These are phyloP conservation scores for Hydrozoanthus tunicans DNA, from an alignment of 64 coral and sea anemone genomes.

Conservation along the genomic window DNA sequence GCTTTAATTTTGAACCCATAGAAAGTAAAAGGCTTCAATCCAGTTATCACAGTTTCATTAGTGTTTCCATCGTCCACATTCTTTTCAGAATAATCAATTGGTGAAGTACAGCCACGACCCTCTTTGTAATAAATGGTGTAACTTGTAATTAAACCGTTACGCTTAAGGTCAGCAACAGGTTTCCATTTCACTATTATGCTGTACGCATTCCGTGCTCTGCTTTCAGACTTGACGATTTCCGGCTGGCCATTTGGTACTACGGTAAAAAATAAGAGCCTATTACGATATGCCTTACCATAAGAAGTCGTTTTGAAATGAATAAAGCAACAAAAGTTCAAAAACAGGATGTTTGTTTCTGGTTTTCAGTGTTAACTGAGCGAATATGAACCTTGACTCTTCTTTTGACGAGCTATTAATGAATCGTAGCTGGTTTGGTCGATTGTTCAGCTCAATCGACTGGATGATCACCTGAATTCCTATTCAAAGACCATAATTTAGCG, in stretches of 20 bases:
- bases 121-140: constrained; percentile 33
- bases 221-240: background rate
- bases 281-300: background rate
- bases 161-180: background rate
- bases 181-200: background rate
- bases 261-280: background rate
- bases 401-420: no score
- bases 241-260: constrained; percentile 36
- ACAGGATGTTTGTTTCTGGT: no score
- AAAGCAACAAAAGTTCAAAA: no score
- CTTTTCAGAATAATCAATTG: background rate
- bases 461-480: no score
- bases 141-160: constrained; percentile 20
- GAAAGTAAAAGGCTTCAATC: no score
- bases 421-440: no score
- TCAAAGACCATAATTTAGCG: no score
- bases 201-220: background rate
- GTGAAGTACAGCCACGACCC: background rate
- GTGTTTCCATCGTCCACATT: background rate
- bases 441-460: no score
- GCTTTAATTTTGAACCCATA: no score
- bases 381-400: no score
- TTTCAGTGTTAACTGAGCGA: no score
- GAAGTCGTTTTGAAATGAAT: background rate
- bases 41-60: no score